A percentile compares a stretch with the other conserved stretches of the same genome.
Evolutionary conservation across 2,113 vertebrate genomes (phyloP).

Genomic region (Calonectris borealis): DNA sequence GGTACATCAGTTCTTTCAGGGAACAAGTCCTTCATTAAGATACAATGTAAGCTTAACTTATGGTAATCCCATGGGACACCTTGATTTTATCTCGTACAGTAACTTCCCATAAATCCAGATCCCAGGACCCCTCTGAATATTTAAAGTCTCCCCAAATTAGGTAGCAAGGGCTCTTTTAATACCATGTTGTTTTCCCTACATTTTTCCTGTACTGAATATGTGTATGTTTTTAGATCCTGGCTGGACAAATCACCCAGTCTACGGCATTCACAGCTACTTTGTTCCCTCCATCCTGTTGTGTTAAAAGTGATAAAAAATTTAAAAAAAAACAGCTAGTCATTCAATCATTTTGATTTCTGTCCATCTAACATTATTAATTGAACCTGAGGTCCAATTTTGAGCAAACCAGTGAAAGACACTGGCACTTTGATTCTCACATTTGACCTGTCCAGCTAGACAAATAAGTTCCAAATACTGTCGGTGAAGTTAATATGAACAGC

Average conservation of each 20-base stretch:
- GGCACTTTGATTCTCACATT: background rate
- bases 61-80: background rate
- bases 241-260: background rate
- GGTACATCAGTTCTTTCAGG: background rate
- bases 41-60: background rate
- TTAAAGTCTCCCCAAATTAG: background rate
- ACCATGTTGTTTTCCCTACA: accelerated
- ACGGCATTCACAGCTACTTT: background rate
- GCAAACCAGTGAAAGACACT: background rate
- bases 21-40: background rate
- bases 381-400: background rate
- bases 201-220: background rate
- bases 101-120: background rate
- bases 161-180: background rate
- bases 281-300: background rate
- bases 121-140: background rate
- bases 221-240: background rate
- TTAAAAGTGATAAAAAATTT: background rate
- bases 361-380: background rate
- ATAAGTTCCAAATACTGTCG: background rate
- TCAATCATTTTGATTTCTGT: background rate
- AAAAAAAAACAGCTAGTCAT: background rate
- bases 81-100: background rate
- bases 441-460: slow-evolving; percentile 17
- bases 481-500: background rate